Percentiles rank a stretch among this genome's conserved stretches.
Evolutionary conservation across 2,888 invertebrate species (phyloP).

Genomic region (Epirrhoe tristata): DNA sequence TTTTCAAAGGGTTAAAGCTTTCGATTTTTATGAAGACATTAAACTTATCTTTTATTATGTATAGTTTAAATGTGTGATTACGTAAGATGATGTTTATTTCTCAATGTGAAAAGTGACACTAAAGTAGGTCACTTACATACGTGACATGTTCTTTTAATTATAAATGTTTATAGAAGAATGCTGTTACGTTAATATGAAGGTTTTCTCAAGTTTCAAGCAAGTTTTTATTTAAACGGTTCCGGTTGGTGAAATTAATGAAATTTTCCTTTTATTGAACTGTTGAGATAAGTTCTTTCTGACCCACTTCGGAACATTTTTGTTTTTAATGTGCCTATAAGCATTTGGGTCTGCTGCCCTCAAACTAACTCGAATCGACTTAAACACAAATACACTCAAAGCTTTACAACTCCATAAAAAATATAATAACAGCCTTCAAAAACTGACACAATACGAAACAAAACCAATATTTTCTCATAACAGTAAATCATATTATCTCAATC

Average conservation of each 20-base stretch:
- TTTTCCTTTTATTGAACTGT: not conserved
- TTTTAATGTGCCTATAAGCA: no score
- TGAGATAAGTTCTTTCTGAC: no score
- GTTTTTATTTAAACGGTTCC: not conserved
- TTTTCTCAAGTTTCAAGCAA: slow-evolving; percentile 4
- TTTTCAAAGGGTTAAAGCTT: slow-evolving; percentile 41
- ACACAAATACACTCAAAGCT: no score
- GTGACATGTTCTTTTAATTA: slow-evolving; percentile 21
- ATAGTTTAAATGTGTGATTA: not conserved
- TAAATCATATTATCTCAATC: slow-evolving; percentile 1
- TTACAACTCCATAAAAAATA: not conserved
- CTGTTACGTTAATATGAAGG: slow-evolving; percentile 8
- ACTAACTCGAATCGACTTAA: no score
- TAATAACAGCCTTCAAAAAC: not conserved
- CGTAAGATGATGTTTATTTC: not conserved
- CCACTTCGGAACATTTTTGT: no score
- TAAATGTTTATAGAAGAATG: slow-evolving; percentile 15
- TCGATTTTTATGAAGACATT: slow-evolving; percentile 30
- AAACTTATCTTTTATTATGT: not conserved
- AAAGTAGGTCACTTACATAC: slow-evolving; percentile 22
- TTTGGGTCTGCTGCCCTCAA: no score
- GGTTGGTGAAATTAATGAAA: not conserved
- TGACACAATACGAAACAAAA: not conserved
- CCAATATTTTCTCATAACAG: not conserved
- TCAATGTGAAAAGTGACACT: slow-evolving; percentile 9